Conservation (phyloP, 2,113 vertebrate species). For the Syngnathoides biaculeatus region DNA sequence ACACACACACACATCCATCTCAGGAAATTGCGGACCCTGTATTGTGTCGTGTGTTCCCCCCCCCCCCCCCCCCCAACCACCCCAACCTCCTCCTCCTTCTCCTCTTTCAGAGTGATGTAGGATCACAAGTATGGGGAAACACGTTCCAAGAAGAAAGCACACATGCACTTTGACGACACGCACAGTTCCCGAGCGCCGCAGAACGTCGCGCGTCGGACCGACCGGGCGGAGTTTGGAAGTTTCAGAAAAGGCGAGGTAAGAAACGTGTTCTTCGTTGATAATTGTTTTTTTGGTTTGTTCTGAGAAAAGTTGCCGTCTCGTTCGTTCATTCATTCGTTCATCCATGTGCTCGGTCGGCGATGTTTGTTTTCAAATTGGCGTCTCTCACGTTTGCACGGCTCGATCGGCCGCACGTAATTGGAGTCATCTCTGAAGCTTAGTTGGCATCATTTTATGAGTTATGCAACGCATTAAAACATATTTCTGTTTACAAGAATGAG, state of each 20-base stretch:
- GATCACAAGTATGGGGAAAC: slow-evolving; percentile 69
- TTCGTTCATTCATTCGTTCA: not conserved
- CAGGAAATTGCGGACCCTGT: slow-evolving; percentile 55
- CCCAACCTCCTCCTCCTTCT: slow-evolving; percentile 26
- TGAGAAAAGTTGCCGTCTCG: not conserved
- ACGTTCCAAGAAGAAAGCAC: slow-evolving; percentile 69
- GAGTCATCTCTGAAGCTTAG: slow-evolving; percentile 17
- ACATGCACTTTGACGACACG: slow-evolving; percentile 39
- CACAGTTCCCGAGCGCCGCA: slow-evolving; percentile 28
- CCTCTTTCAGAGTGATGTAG: slow-evolving; percentile 61
- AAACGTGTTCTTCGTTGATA: not conserved
- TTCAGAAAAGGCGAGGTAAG: slow-evolving; percentile 56
- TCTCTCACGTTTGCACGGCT: not conserved
- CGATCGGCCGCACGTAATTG: not conserved
- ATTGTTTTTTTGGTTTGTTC: not conserved
- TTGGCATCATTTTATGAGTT: not conserved
- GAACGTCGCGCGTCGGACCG: slow-evolving; percentile 13
- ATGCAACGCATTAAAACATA: not conserved
- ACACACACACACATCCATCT: slow-evolving; percentile 36
- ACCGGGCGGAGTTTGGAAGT: slow-evolving; percentile 24
- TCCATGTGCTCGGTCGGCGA: not conserved
- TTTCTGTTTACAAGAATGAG: not conserved
- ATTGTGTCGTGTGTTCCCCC: too few species aligned
- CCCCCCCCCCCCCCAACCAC: too few species aligned
- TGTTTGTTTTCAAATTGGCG: not conserved